phyloP scores from a whole-genome alignment of 2,113 vertebrate genomes.

The Notarius lentiginosus region DNA sequence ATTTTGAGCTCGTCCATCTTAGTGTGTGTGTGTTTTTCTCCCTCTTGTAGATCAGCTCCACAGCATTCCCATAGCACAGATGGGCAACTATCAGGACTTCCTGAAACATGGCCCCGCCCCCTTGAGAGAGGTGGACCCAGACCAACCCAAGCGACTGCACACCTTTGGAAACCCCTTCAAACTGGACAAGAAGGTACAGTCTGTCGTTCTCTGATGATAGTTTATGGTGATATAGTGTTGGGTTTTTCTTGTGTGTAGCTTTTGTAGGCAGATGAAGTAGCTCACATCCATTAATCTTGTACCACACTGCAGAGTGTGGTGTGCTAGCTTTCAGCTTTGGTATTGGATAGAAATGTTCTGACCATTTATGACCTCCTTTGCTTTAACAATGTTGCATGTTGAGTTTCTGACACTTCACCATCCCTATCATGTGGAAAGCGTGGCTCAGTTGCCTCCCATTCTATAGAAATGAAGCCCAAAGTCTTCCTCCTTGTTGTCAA shows the following conservation, averaged over 20 bases:
- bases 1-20: not conserved
- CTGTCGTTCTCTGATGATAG: not conserved
- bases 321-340: too few species aligned
- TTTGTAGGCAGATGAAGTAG: too few species aligned
- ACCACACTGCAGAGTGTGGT: not conserved
- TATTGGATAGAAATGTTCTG: too few species aligned
- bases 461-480: too few species aligned
- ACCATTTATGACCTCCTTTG: not conserved
- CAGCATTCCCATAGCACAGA: slow-evolving; percentile 93
- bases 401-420: too few species aligned
- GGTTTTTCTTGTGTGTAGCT: not conserved
- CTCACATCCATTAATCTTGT: not conserved
- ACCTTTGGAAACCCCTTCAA: slow-evolving; percentile 98
- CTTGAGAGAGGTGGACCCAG: slow-evolving; percentile 89
- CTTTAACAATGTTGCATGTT: not conserved
- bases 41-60: slow-evolving; percentile 86
- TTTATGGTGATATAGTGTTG: not conserved
- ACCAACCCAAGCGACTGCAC: slow-evolving; percentile 91
- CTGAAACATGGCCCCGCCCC: slow-evolving; percentile 89
- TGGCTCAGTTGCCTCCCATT: too few species aligned
- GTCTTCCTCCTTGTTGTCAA: too few species aligned
- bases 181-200: slow-evolving; percentile 90
- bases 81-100: slow-evolving; percentile 98
- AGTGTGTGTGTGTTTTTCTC: not conserved
- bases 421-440: too few species aligned